Percentiles rank a stretch among this genome's conserved stretches.
Evolutionary conservation across 2,113 vertebrate species (phyloP).

Genomic region (Aptenodytes patagonicus): DNA sequence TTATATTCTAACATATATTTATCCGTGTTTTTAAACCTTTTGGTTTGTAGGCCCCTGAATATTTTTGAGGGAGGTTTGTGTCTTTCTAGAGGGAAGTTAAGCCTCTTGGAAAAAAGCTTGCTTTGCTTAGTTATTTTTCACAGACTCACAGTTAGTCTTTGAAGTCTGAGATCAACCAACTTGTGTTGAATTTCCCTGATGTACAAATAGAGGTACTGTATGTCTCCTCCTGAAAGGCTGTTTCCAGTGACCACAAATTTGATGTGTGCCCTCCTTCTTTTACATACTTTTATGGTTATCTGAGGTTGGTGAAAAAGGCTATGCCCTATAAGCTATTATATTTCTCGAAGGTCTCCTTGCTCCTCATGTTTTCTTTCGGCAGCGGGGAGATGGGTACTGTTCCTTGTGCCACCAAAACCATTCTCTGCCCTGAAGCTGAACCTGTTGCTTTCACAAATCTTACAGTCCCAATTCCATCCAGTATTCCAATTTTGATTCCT

Average conservation of each 20-base stretch:
- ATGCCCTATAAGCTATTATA: not conserved
- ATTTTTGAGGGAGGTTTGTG: not conserved
- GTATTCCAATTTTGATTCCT: not conserved
- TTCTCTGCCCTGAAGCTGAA: not conserved
- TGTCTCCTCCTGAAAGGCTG: not conserved
- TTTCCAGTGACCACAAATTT: not conserved
- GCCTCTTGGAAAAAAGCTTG: not conserved
- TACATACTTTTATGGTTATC: not conserved
- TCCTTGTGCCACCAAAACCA: not conserved
- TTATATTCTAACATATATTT: not conserved
- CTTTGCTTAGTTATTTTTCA: not conserved
- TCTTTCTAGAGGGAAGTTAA: not conserved
- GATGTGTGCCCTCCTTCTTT: not conserved
- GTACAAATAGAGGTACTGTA: not conserved
- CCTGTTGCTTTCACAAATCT: not conserved
- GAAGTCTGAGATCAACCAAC: not conserved
- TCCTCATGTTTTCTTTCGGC: not conserved
- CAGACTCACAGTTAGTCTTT: not conserved
- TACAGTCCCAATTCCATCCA: not conserved
- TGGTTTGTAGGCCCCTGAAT: not conserved
- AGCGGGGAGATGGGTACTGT: not conserved
- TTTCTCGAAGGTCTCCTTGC: not conserved
- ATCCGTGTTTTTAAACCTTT: not conserved
- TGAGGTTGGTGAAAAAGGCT: not conserved
- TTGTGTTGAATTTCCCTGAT: not conserved